Conservation (phyloP, 2,888 invertebrate species). For the Tetheella fluctuosa region DNA sequence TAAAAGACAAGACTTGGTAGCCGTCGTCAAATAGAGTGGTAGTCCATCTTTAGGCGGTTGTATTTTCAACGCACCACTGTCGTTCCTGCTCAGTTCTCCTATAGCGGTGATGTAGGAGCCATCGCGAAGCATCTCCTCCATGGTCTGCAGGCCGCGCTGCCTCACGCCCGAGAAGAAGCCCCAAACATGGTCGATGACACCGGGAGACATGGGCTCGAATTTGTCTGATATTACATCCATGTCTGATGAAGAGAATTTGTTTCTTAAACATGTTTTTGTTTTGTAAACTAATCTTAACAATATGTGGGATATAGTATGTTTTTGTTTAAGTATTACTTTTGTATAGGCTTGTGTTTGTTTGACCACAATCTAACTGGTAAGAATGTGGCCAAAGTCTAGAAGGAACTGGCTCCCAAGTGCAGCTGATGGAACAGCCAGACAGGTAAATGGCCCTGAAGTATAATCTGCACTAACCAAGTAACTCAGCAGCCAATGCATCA, state of each 20-base stretch:
- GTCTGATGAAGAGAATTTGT: constrained; percentile 63
- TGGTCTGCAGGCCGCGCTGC: constrained; percentile 93
- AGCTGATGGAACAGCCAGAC: no score
- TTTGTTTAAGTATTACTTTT: no score
- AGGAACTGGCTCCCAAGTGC: no score
- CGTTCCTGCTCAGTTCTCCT: constrained; percentile 88
- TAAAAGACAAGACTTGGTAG: constrained; percentile 89
- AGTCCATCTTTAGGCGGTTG: constrained; percentile 89
- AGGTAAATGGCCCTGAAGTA: background rate
- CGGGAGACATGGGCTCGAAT: constrained; percentile 90
- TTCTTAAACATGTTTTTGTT: no score
- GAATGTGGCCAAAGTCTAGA: no score
- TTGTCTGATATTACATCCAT: constrained; percentile 93
- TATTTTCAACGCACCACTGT: constrained; percentile 86
- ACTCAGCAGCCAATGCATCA: constrained; percentile 89
- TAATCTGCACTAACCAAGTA: constrained; percentile 75
- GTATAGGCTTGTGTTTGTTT: no score
- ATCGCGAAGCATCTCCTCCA: constrained; percentile 93
- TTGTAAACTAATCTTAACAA: no score
- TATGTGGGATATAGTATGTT: no score
- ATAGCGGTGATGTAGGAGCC: constrained; percentile 92
- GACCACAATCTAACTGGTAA: no score
- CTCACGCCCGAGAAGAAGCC: constrained; percentile 93
- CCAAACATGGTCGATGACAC: constrained; percentile 91
- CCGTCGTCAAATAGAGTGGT: constrained; percentile 91